Percentiles rank a stretch among this genome's conserved stretches.
phyloP scores from a whole-genome alignment of 2,888 invertebrate genomes.

The Phoronis australis region DNA sequence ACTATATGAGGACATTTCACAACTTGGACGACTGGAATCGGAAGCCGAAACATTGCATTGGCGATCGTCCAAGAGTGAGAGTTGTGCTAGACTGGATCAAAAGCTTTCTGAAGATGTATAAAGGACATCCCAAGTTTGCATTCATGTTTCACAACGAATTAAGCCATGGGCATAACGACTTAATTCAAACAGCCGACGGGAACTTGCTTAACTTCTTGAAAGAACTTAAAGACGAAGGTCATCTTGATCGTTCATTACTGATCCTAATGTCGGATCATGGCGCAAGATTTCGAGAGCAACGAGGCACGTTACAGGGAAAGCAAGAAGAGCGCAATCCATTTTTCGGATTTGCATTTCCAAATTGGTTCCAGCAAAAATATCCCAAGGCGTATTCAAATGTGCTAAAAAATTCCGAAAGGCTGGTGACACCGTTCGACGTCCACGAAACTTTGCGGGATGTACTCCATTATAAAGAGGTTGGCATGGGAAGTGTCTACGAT shows the following conservation, averaged over 20 bases:
- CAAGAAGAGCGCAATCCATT: slow-evolving; percentile 79
- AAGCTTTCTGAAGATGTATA: slow-evolving; percentile 60
- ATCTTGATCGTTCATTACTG: slow-evolving; percentile 71
- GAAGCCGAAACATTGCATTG: slow-evolving; percentile 60
- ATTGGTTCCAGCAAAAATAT: slow-evolving; percentile 58
- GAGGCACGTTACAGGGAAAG: slow-evolving; percentile 81
- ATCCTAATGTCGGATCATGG: slow-evolving; percentile 89
- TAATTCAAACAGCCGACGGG: slow-evolving; percentile 66
- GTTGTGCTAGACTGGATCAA: slow-evolving; percentile 42
- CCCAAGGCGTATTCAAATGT: slow-evolving; percentile 60
- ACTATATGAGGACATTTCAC: slow-evolving; percentile 72
- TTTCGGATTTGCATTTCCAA: slow-evolving; percentile 71
- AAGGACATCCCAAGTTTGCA: slow-evolving; percentile 67
- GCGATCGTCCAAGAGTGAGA: slow-evolving; percentile 64
- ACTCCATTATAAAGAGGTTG: slow-evolving; percentile 57
- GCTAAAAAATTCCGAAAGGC: slow-evolving; percentile 60
- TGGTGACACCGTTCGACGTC: slow-evolving; percentile 81
- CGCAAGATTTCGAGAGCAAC: slow-evolving; percentile 66
- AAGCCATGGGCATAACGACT: slow-evolving; percentile 75
- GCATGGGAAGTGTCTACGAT: no score
- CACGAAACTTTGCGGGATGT: slow-evolving; percentile 69
- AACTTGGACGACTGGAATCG: no score
- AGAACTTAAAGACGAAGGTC: slow-evolving; percentile 57
- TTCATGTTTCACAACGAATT: slow-evolving; percentile 84
- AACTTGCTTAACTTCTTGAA: slow-evolving; percentile 60